Base-by-base conservation (phyloP, 2,888 invertebrate species). In the Amblyjoppa fuscipennis region DNA sequence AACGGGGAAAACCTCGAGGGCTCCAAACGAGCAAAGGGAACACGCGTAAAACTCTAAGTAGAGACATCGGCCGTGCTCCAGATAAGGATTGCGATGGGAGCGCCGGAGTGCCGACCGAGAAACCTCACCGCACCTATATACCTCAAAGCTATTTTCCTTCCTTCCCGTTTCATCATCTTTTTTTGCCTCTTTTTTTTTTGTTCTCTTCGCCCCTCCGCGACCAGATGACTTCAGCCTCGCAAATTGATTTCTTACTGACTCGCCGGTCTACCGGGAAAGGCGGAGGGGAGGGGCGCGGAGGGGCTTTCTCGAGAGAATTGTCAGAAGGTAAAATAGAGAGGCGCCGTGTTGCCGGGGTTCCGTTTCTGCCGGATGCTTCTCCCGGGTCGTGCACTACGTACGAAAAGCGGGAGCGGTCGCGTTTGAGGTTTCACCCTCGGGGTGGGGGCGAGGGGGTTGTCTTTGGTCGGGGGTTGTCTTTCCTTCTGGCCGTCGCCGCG, bases 401-500 rank as follows among this genome's bases (percentile, higher is more conserved):
- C 85, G 86, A 85, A 86, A 81, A 86, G 88, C 84, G 69, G 81
- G 80, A 83, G 87, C 86, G 89, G 89, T 87, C 85, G 87, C 89
- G 86, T 89, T 89, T 89, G 89, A 88, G 89, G 88, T 88, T 87
- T 88, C 85, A 84, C 86, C 87, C 81, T 75, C 51, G 45, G 25
- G 28, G 69, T 2, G 38, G 9, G 38, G 38, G 9, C 45, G 38
- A 49, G 38, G 66, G 51, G 56, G 25, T 20, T 76, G 83, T 49
- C 61, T 77, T 41, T 41, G 41, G 9, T 41, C 41, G 41, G 41
- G 41, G 41, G 11, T 41, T 38, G 41, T 41, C 41, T 41, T 41
- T 41, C 9, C 41, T 41, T 41, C 75, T 68, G 71, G 61, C 75
- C 73, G 68, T 73, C 53, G 61, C 53, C 75, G 79, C 75, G 75